Evolutionary conservation across 2,888 invertebrate genomes (phyloP), one percentile per base, ranked within the genome.

Genomic region (Pandemis heparana): DNA sequence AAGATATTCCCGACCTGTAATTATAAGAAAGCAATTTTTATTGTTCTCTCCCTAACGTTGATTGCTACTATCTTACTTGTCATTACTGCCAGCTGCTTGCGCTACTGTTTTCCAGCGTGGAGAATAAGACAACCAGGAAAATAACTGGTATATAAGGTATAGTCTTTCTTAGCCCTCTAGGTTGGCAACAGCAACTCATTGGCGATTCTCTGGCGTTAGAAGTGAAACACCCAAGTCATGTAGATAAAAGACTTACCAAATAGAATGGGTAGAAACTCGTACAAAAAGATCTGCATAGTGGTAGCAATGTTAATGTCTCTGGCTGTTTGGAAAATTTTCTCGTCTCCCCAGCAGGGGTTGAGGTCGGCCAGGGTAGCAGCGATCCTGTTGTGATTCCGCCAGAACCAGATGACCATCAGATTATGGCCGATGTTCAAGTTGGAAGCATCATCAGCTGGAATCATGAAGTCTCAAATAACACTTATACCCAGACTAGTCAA

Each of bases 311-410:
- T 81, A 10, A 88, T 87, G n/a, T 88, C 86, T 71, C 87, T 79
- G 0, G 88, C 80, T 0, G 78, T 79, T n/a, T 80, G 69, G 74
- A 87, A 89, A 0, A 87, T 74, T 48, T 76, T 80, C 0, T 87
- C 83, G 38, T 89, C 89, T 23, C 79, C 76, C 89, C 89, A 88
- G 67, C 83, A 84, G 2, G 86, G 85, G 32, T 89, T 89, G 0
- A 86, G 68, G 0, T 46, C n/a, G 0, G 79, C 75, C 48, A 89
- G 72, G 7, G 81, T 64, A 0, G 75, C 75, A 0, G 87, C 88
- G n/a, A 89, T 80, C 0, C 75, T 73, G 46, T 87, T 88, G 75
- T 89, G 88, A 8, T 84, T 75, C 14, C 87, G 81, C 83, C 84
- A 87, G 12, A 82, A 79, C 83, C 84, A 85, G 6, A 87, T 80